Base-by-base conservation (phyloP, 2,797 vertebrate species). In the Gobio occitaniae region DNA sequence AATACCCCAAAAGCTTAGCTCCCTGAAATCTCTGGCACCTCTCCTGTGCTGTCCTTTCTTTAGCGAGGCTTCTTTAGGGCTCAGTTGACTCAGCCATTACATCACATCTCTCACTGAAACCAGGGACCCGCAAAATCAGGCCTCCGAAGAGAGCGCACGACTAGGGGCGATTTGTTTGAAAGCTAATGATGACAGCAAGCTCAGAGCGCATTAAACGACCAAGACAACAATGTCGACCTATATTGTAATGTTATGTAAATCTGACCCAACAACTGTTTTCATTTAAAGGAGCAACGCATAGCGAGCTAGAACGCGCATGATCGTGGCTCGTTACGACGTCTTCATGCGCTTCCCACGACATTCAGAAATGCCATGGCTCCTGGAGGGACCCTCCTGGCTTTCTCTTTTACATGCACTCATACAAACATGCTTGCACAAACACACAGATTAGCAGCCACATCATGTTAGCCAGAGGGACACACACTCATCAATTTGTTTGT, bases 401-500 rank as follows among this genome's bases (percentile, higher is more conserved):
- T 16, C 70, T 71, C 47, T 54, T 19, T 36, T 71, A 83, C 61
- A 80, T 17, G 25, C 84, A 84, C 54, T 63, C 29, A 47, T 77
- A 54, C 78, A 83, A 77, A 66, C 82, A 86, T 78, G 69, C 84
- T 52, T 82, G 65, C 50, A 80, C 84, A 71, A 82, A 65, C 50
- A 77, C 74, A 29, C 17, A 29, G 61, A 93, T 91, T 90, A 91
- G 91, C 91, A 91, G 92, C 89, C 89, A 90, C 93, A 93, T 90
- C 72, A 87, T 91, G 92, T 92, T 92, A 91, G 92, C 94, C 92
- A 90, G 82, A 92, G 93, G 93, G 91, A 87, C 92, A 93, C 91
- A 92, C 92, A 94, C 92, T 94, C 93, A 94, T 94, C 94, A 93
- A 91, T 94, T 92, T 95, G 95, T 95, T 95, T 93, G 94, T 94